phyloP scores from a whole-genome alignment of 2,797 vertebrate genomes.

The Taeniopygia guttata region DNA sequence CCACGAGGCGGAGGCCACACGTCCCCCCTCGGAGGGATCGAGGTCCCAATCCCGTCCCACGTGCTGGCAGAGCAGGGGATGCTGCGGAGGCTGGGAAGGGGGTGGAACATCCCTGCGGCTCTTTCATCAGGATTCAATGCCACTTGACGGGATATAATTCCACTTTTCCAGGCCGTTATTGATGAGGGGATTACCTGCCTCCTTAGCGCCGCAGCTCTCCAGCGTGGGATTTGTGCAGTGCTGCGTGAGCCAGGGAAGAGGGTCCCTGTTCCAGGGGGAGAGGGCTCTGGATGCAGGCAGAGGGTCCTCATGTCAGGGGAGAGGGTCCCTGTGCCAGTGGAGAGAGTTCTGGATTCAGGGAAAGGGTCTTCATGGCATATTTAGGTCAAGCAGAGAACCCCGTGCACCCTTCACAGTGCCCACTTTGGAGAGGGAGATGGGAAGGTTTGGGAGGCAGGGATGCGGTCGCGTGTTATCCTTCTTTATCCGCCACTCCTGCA shows the following conservation, averaged over 20 bases:
- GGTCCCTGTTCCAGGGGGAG: background rate
- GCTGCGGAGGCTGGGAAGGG: background rate
- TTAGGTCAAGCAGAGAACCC: background rate
- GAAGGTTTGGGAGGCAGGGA: background rate
- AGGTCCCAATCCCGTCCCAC: background rate
- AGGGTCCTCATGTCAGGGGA: background rate
- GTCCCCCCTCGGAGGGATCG: background rate
- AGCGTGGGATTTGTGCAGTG: background rate
- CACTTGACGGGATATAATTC: background rate
- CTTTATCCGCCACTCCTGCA: accelerated
- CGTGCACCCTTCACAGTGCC: accelerated
- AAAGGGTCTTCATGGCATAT: background rate
- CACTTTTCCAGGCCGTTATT: background rate
- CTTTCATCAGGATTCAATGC: background rate
- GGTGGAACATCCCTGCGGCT: background rate
- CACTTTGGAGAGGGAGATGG: background rate
- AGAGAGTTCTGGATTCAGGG: background rate
- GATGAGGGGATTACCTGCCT: constrained; percentile 29
- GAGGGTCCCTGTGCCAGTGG: background rate
- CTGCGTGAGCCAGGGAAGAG: background rate
- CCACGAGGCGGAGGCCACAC: accelerated
- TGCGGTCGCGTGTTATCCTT: background rate
- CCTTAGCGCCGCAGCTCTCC: background rate
- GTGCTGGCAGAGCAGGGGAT: background rate
- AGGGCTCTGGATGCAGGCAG: background rate